These are phyloP conservation scores for Antheraea mylitta DNA, from an alignment of 1,140 invertebrate genomes.

Conservation along the genomic window DNA sequence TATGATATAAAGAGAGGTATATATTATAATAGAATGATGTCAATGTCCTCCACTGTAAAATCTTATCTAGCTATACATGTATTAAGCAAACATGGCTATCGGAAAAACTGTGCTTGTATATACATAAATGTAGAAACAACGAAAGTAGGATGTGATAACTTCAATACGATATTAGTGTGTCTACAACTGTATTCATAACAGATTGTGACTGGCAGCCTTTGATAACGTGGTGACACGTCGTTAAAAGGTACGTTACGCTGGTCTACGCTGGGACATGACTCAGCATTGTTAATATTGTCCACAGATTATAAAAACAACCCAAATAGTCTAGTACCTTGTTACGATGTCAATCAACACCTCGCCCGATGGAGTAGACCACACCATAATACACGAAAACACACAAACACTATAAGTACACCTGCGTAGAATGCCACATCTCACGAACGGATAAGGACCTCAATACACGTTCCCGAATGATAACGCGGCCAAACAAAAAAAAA, in stretches of 20 bases:
- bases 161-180: background rate
- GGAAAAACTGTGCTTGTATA: conserved; percentile 1
- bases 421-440: conserved; percentile 58
- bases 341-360: conserved; percentile 72
- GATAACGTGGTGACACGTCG: conserved; percentile 6
- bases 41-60: conserved; percentile 7
- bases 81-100: conserved; percentile 8
- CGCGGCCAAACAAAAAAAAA: conserved; percentile 76
- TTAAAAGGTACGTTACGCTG: background rate
- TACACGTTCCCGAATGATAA: conserved; percentile 71
- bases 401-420: conserved; percentile 55
- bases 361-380: conserved; percentile 70
- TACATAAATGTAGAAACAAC: background rate
- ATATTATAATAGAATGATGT: conserved; percentile 3
- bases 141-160: conserved; percentile 6
- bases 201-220: background rate
- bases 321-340: conserved; percentile 56
- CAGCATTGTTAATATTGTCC: conserved; percentile 29
- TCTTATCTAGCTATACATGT: conserved; percentile 4
- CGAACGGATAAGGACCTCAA: conserved; percentile 59
- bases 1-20: background rate
- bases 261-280: conserved; percentile 45
- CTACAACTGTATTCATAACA: background rate
- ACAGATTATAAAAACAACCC: conserved; percentile 22
- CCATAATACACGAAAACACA: conserved; percentile 72